These are phyloP conservation scores for Bothrops jararaca DNA, from an alignment of 2,113 vertebrate species.

Conservation along the genomic window DNA sequence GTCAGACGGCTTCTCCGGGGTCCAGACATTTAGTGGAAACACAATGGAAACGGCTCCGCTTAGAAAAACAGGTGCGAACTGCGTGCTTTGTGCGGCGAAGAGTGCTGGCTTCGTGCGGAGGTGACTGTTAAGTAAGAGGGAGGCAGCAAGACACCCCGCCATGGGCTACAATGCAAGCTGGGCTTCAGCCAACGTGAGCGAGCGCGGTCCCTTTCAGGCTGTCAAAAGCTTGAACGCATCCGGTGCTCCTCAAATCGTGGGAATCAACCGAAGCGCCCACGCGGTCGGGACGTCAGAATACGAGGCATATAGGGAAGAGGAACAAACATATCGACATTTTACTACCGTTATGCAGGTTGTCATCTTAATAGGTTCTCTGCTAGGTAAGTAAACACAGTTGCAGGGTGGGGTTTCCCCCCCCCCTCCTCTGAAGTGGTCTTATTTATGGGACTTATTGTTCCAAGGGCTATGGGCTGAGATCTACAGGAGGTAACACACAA, in stretches of 20 bases:
- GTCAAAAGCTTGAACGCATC: slow-evolving; percentile 70
- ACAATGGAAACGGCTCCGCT: background rate
- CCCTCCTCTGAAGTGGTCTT: background rate
- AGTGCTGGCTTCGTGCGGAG: background rate
- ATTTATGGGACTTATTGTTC: background rate
- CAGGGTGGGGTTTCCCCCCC: background rate
- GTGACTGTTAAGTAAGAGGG: background rate
- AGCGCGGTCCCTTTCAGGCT: slow-evolving; percentile 56
- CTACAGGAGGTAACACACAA: background rate
- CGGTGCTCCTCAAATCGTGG: slow-evolving; percentile 55
- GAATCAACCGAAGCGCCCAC: slow-evolving; percentile 64
- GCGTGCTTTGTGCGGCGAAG: background rate
- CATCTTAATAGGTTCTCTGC: slow-evolving; percentile 87
- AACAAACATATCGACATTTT: slow-evolving; percentile 86
- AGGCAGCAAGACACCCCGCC: slow-evolving; percentile 23
- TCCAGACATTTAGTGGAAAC: background rate
- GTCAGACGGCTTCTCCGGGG: background rate
- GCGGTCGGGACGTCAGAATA: slow-evolving; percentile 40
- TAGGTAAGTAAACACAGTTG: slow-evolving; percentile 77
- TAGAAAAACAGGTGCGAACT: background rate
- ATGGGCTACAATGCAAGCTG: slow-evolving; percentile 72
- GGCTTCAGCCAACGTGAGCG: slow-evolving; percentile 67
- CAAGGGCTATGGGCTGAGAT: background rate
- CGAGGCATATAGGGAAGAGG: slow-evolving; percentile 66
- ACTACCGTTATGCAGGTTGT: slow-evolving; percentile 83